A percentile compares a stretch with the other conserved stretches of the same genome.
These are phyloP conservation scores for Carettochelys insculpta DNA, from an alignment of 2,113 vertebrate genomes.

Conservation along the genomic window DNA sequence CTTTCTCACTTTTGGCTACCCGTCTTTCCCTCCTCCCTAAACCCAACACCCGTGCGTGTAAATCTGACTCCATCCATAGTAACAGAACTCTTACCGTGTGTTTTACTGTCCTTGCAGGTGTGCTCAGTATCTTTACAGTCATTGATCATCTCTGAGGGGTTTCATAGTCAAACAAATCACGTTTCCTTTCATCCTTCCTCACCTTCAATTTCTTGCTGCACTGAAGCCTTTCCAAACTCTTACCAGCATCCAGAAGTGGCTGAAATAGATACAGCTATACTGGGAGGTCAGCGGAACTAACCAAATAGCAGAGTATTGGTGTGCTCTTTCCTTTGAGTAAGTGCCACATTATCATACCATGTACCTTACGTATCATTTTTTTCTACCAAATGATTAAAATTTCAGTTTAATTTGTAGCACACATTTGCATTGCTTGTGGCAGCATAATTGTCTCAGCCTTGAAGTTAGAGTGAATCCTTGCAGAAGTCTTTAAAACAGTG, in stretches of 20 bases:
- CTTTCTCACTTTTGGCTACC: neutral
- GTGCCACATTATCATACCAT: neutral
- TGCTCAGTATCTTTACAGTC: neutral
- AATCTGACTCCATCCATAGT: neutral
- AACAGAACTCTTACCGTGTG: neutral
- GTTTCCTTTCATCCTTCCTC: neutral
- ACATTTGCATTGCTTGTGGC: neutral
- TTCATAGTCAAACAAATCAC: neutral
- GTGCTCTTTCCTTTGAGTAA: neutral
- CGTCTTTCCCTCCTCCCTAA: neutral
- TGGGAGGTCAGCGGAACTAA: neutral
- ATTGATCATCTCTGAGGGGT: neutral
- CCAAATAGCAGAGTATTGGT: neutral
- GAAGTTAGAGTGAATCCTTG: neutral
- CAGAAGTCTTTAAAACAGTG: neutral
- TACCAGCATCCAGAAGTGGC: neutral
- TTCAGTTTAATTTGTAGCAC: neutral
- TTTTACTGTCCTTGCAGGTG: neutral
- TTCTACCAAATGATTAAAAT: neutral
- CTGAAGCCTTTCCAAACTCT: neutral
- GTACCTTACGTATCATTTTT: neutral
- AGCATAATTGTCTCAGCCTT: neutral
- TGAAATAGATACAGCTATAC: neutral
- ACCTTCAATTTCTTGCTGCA: neutral
- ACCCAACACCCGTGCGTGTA: neutral